Percentiles rank a stretch among this genome's conserved stretches.
Evolutionary conservation across 2,113 vertebrate genomes (phyloP).

Genomic region (Clarias macrocephalus): DNA sequence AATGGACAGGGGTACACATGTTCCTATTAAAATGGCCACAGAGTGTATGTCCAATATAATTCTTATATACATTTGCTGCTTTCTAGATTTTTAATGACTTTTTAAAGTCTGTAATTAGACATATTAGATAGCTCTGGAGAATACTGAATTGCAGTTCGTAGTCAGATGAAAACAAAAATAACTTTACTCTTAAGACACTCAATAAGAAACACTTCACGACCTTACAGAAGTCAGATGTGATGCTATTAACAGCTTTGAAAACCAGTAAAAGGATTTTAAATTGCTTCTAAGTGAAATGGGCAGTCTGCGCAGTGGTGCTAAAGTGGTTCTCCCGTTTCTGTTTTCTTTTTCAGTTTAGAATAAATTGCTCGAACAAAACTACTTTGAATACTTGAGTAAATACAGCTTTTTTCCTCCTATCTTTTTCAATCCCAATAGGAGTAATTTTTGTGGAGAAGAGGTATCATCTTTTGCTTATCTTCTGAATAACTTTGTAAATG

Average conservation of each 20-base stretch:
- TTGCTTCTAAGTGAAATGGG: background rate
- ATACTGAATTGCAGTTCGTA: background rate
- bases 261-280: background rate
- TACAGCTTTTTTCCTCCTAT: background rate
- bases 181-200: background rate
- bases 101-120: too few species aligned
- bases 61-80: background rate
- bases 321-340: background rate
- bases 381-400: background rate
- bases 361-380: background rate
- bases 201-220: background rate
- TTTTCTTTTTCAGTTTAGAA: background rate
- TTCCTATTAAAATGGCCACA: background rate
- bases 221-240: background rate
- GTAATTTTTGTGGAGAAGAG: background rate
- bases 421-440: background rate
- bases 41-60: background rate
- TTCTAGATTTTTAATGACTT: background rate
- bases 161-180: background rate
- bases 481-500: background rate
- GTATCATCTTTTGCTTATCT: background rate
- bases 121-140: background rate
- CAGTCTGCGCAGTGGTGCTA: background rate
- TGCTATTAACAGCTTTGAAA: background rate
- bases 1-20: background rate